Conservation (phyloP, 2,113 vertebrate genomes). For the Rutilus rutilus region DNA sequence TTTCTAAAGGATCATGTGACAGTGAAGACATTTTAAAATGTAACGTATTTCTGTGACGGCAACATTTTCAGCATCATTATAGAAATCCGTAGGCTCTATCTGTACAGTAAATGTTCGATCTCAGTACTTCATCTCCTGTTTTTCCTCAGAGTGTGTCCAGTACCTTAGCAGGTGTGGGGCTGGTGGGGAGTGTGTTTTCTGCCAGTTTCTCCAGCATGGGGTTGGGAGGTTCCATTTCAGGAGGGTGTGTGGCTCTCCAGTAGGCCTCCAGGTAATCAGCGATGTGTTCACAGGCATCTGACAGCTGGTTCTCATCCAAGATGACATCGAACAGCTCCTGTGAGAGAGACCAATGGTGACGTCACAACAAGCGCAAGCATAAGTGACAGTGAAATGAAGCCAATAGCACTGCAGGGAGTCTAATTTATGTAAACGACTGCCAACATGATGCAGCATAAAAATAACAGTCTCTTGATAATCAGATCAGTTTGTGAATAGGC, state of each 20-base stretch:
- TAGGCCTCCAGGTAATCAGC: slow-evolving; percentile 97
- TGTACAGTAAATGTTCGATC: background rate
- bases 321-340: slow-evolving; percentile 97
- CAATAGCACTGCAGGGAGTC: background rate
- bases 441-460: slow-evolving; percentile 19
- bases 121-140: background rate
- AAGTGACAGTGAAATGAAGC: background rate
- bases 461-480: slow-evolving; percentile 36
- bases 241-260: slow-evolving; percentile 96
- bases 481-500: slow-evolving; percentile 35
- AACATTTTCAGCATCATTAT: no score
- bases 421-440: slow-evolving; percentile 39
- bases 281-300: slow-evolving; percentile 96
- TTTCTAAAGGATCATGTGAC: background rate
- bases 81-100: background rate
- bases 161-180: slow-evolving; percentile 77
- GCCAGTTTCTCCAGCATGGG: slow-evolving; percentile 87
- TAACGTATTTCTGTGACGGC: no score
- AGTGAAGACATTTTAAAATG: background rate
- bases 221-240: slow-evolving; percentile 86
- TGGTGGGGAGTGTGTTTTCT: slow-evolving; percentile 85
- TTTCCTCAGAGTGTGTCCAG: background rate
- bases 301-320: slow-evolving; percentile 96
- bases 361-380: background rate
- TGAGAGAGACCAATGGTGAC: slow-evolving; percentile 42